A percentile compares a stretch with the other conserved stretches of the same genome.
Evolutionary conservation across 1,140 invertebrate genomes (phyloP).

Genomic region (Octopus bimaculoides): DNA sequence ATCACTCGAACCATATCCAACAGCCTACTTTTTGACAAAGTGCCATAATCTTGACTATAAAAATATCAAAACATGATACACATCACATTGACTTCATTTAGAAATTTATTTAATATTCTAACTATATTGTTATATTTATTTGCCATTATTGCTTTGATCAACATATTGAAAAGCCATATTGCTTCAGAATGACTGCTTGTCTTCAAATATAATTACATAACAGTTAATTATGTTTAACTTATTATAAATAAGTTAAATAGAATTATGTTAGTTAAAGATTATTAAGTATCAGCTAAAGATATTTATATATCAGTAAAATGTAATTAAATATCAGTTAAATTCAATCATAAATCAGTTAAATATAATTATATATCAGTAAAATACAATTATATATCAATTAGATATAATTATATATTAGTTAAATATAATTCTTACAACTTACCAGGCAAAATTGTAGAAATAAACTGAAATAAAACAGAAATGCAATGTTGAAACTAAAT

Average conservation of each 20-base stretch:
- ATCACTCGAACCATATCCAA: constrained; percentile 87
- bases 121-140: neutral
- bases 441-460: constrained; percentile 74
- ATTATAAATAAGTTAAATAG: constrained; percentile 13
- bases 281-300: too few species aligned
- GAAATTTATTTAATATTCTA: neutral
- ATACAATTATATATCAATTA: too few species aligned
- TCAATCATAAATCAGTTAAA: too few species aligned
- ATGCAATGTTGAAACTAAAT: neutral
- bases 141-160: neutral
- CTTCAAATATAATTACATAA: neutral
- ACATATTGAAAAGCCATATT: neutral
- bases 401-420: too few species aligned
- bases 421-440: constrained; percentile 27
- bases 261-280: too few species aligned
- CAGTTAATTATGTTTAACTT: neutral
- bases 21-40: constrained; percentile 70
- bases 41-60: constrained; percentile 77
- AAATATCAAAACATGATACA: too few species aligned
- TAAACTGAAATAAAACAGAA: constrained; percentile 50
- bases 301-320: too few species aligned
- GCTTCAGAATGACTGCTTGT: neutral
- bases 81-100: too few species aligned
- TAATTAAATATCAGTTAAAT: too few species aligned
- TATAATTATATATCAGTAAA: too few species aligned